phyloP scores from a whole-genome alignment of 2,888 invertebrate genomes.

The Apamea anceps region DNA sequence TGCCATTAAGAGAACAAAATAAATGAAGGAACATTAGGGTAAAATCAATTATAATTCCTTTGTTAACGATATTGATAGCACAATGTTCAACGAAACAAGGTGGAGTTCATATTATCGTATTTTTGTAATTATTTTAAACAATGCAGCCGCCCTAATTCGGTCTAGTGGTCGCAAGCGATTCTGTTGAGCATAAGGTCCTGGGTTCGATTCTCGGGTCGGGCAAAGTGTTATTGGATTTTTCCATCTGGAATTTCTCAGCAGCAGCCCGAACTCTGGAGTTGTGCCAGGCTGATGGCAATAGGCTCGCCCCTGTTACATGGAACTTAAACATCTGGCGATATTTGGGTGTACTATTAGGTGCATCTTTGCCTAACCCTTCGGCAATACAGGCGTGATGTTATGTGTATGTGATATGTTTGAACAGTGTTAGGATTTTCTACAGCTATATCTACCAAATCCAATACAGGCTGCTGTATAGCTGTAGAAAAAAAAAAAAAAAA shows the following conservation, averaged over 20 bases:
- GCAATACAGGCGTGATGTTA: too few species aligned
- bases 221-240: neutral
- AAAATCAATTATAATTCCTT: conserved; percentile 47
- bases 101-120: neutral
- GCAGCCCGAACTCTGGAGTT: neutral
- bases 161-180: neutral
- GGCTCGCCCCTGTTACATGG: neutral
- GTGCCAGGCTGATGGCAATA: neutral
- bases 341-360: neutral
- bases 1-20: too few species aligned
- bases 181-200: neutral
- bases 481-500: too few species aligned
- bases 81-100: conserved; percentile 19
- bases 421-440: neutral
- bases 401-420: neutral
- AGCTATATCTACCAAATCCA: neutral
- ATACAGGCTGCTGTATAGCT: too few species aligned
- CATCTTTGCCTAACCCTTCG: neutral
- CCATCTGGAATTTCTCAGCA: neutral
- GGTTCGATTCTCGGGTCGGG: neutral
- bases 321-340: neutral
- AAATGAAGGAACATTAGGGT: conserved; percentile 8
- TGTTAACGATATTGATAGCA: conserved; percentile 32
- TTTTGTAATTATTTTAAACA: conserved; percentile 1
- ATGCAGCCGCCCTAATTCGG: too few species aligned